These are phyloP conservation scores for Capitulum mitella DNA, from an alignment of 2,888 invertebrate genomes.

Conservation along the genomic window DNA sequence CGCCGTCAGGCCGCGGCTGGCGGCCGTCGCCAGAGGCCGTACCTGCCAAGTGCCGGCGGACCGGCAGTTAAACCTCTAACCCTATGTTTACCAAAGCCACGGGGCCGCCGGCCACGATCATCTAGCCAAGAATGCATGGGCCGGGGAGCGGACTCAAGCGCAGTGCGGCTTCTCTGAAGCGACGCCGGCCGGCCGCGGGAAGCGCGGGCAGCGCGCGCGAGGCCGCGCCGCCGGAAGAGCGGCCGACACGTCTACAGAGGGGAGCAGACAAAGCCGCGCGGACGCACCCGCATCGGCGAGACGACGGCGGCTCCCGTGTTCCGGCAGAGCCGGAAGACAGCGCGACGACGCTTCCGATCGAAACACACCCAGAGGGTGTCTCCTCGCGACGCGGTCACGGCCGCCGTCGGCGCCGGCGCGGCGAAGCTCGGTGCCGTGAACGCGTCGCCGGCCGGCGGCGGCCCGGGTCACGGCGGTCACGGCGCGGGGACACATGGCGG, in stretches of 20 bases:
- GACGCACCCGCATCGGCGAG: background rate
- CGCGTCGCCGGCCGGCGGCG: background rate
- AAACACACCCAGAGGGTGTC: too few relatives aligned
- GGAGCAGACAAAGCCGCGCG: background rate
- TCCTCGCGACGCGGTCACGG: background rate
- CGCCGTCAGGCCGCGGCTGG: background rate
- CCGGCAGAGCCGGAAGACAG: too few relatives aligned
- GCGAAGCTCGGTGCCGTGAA: background rate
- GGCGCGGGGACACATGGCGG: background rate
- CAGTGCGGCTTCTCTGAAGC: background rate
- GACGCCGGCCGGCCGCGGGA: too few relatives aligned
- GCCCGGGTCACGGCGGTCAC: too few relatives aligned
- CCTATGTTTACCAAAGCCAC: constrained; percentile 19
- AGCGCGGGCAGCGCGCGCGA: background rate
- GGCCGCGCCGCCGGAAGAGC: background rate
- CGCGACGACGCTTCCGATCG: too few relatives aligned
- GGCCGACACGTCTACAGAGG: background rate
- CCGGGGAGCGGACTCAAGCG: constrained; percentile 1
- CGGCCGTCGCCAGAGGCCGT: background rate
- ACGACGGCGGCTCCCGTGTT: too few relatives aligned
- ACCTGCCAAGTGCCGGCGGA: constrained; percentile 16
- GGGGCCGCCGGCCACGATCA: constrained; percentile 2
- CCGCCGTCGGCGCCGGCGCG: background rate
- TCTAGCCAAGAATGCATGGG: constrained; percentile 19
- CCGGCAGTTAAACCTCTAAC: constrained; percentile 23